These are phyloP conservation scores for Catostylus mosaicus DNA, from an alignment of 30 jellyfish, hydroid and myxozoan species.

Conservation along the genomic window DNA sequence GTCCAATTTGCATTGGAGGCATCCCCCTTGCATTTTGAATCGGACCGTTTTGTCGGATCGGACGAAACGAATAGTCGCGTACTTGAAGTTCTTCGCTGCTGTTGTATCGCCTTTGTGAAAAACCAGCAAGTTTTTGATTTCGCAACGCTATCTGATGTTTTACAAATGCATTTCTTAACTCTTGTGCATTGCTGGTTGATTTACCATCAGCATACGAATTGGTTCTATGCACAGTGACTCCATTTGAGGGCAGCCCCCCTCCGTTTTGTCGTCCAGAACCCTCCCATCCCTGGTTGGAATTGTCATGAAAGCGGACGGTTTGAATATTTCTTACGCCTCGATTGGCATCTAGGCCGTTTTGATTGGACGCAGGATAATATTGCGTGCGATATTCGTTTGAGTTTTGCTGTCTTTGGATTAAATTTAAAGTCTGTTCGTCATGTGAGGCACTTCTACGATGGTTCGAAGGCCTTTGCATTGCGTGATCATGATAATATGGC, in stretches of 20 bases:
- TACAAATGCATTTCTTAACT: constrained; percentile 42
- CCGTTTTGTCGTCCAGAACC: not conserved
- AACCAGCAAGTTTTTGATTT: constrained; percentile 22
- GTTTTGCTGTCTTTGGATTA: constrained; percentile 34
- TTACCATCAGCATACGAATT: constrained; percentile 12
- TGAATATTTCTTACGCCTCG: constrained; percentile 21
- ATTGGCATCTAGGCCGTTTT: not conserved
- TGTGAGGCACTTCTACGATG: constrained; percentile 54
- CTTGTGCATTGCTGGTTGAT: constrained; percentile 48
- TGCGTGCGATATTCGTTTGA: constrained; percentile 24
- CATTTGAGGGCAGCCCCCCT: constrained; percentile 4
- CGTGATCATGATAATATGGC: not conserved
- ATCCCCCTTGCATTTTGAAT: constrained; percentile 8
- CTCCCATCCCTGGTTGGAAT: not conserved
- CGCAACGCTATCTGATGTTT: constrained; percentile 67
- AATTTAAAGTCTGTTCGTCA: constrained; percentile 48
- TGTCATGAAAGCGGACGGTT: constrained; percentile 28
- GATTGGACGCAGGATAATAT: constrained; percentile 3
- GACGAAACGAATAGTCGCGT: constrained; percentile 8
- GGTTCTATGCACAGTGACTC: not conserved
- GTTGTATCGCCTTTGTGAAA: constrained; percentile 54
- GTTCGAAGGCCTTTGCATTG: not conserved
- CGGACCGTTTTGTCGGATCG: constrained; percentile 12
- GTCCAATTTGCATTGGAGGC: not conserved
- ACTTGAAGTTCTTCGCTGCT: constrained; percentile 53